Evolutionary conservation across 2,797 vertebrate genomes (phyloP), one percentile per base, ranked within the genome.

Genomic region (Characodon lateralis): DNA sequence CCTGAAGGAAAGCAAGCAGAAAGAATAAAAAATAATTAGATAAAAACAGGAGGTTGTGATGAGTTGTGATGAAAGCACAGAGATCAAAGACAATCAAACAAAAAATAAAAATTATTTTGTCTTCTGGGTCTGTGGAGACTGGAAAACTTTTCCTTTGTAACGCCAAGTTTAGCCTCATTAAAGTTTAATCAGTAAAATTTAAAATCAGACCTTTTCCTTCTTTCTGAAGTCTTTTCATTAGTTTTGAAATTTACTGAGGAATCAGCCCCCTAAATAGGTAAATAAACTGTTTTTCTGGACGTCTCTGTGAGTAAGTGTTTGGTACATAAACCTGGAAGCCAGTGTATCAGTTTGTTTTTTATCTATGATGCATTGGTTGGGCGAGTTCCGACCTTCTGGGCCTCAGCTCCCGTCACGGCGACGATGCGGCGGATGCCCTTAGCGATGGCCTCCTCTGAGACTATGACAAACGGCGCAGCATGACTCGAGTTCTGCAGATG

Each of bases 401-500:
- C 98, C 89, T 99, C 98, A 0, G 94, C 76, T 72, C 98, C 98
- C 0, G 98, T 99, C 91, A 99, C 96, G 0, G 97, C 98, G 53
- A 99, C 98, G 72, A 99, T 98, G 86, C 98, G 97, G 72, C 98
- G 96, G 93, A 99, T 97, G 83, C 98, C 98, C 92, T 99, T 99
- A 84, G 98, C 98, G 85, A 99, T 99, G 58, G 98, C 98, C 94
- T 99, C 98, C 91, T 99, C 98, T 0, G 97, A 97, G 85, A 99
- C 97, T 31, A 99, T 97, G 91, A 97, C 97, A 79, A 99, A 99
- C 8, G 96, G 95, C 1, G 95, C 95, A 0, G 96, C 96, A 0
- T 99, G 98, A 88, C 93, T 83, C 0, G 98, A 98, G 93, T 99
- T 99, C 93, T 89, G 96, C 88, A 99, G 93, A 89, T 99, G 98